Evolutionary conservation across 2,113 vertebrate genomes (phyloP).

Genomic region (Erythrocebus patas): DNA sequence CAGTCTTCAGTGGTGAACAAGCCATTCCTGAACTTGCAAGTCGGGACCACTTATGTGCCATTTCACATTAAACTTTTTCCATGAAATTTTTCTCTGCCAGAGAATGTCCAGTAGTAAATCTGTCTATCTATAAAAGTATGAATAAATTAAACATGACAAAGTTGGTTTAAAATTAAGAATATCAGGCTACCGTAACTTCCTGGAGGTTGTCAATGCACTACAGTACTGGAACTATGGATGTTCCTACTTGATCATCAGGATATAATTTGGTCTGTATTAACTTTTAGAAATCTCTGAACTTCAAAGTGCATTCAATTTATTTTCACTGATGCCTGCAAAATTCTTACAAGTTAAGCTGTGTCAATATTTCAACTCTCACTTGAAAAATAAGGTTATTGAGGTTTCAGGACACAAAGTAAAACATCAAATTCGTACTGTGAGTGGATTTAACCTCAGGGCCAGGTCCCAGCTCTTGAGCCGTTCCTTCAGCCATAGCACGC

Average conservation of each 20-base stretch:
- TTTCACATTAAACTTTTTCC: background rate
- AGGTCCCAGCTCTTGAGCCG: background rate
- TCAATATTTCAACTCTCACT: background rate
- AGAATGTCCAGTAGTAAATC: background rate
- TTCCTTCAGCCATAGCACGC: accelerated
- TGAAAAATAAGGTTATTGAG: background rate
- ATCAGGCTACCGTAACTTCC: background rate
- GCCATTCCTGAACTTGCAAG: background rate
- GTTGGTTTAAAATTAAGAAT: background rate
- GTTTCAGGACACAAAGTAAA: background rate
- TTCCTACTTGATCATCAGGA: background rate
- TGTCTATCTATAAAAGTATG: background rate
- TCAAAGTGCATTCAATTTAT: background rate
- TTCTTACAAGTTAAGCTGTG: background rate
- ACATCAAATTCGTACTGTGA: background rate
- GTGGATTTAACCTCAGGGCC: background rate
- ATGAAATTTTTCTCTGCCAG: background rate
- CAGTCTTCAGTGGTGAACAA: background rate
- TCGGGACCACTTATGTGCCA: accelerated
- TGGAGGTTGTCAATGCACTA: background rate
- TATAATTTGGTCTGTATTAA: background rate
- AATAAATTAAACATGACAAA: background rate
- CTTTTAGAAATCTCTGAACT: background rate
- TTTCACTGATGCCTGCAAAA: background rate
- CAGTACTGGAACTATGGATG: background rate